These are phyloP conservation scores for Aculops lycopersici DNA, from an alignment of 1,140 invertebrate species.

Conservation along the genomic window DNA sequence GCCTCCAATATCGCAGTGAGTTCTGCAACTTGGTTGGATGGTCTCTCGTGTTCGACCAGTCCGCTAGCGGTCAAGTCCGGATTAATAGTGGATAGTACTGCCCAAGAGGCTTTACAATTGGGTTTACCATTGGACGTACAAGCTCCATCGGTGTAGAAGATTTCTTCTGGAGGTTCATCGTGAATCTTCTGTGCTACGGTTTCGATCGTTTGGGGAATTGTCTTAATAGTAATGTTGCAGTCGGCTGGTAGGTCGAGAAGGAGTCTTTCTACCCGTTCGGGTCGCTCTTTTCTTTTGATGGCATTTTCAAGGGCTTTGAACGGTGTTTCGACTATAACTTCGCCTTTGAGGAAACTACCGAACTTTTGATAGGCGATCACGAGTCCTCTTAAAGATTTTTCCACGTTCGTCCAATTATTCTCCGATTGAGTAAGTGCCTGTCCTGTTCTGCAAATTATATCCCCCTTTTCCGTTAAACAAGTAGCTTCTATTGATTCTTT, in stretches of 20 bases:
- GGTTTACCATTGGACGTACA: neutral
- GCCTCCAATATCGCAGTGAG: neutral
- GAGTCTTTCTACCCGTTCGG: neutral
- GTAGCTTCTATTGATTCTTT: neutral
- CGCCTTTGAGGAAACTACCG: neutral
- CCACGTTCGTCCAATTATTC: neutral
- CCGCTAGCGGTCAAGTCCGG: neutral
- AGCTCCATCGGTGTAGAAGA: neutral
- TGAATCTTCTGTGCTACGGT: neutral
- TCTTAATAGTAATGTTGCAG: neutral
- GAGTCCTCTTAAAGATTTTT: neutral
- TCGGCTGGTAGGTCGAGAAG: neutral
- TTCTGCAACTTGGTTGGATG: neutral
- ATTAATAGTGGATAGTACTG: neutral
- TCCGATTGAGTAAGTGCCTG: neutral
- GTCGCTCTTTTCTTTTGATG: neutral
- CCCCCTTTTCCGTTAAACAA: neutral
- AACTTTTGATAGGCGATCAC: neutral
- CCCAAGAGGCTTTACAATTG: neutral
- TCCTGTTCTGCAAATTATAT: neutral
- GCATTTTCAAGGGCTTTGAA: neutral
- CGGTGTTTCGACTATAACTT: neutral
- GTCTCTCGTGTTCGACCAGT: neutral
- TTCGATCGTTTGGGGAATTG: neutral
- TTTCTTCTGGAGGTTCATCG: neutral